Conservation (phyloP, 2,113 vertebrate genomes). For the Dascyllus trimaculatus region DNA sequence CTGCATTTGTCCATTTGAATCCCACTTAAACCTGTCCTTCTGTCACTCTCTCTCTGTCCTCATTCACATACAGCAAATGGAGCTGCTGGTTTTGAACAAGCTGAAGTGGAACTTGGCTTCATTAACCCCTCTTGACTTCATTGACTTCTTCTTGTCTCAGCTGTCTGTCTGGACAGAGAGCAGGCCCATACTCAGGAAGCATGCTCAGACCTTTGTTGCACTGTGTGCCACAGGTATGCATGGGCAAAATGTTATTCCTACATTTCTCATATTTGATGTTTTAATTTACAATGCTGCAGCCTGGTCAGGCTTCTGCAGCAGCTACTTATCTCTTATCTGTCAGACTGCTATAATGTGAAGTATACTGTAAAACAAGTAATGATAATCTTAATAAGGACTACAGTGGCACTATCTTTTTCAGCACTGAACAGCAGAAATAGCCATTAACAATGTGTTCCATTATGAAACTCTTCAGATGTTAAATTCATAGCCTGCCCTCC, state of each 20-base stretch:
- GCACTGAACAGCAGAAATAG: too few species aligned
- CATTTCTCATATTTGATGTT: too few species aligned
- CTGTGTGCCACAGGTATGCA: slow-evolving; percentile 95
- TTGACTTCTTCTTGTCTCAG: slow-evolving; percentile 95
- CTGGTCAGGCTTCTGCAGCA: too few species aligned
- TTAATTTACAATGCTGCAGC: too few species aligned
- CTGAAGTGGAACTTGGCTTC: slow-evolving; percentile 97
- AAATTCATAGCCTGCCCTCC: slow-evolving; percentile 96
- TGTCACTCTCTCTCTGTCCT: slow-evolving; percentile 17
- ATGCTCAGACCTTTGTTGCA: slow-evolving; percentile 95
- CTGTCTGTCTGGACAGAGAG: slow-evolving; percentile 90
- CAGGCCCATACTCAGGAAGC: slow-evolving; percentile 93
- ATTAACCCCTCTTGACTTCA: slow-evolving; percentile 94
- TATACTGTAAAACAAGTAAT: too few species aligned
- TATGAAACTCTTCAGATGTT: slow-evolving; percentile 84
- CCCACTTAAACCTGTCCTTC: slow-evolving; percentile 33
- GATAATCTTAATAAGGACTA: too few species aligned
- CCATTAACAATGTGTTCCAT: background rate
- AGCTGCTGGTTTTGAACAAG: slow-evolving; percentile 94
- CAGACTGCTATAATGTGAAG: background rate
- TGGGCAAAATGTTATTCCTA: background rate
- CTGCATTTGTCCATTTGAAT: slow-evolving; percentile 1
- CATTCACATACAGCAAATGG: slow-evolving; percentile 89
- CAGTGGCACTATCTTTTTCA: too few species aligned
- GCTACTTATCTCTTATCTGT: background rate